Evolutionary conservation across 2,888 invertebrate genomes (phyloP), one percentile per base, ranked within the genome.

Genomic region (Meloe dianella): DNA sequence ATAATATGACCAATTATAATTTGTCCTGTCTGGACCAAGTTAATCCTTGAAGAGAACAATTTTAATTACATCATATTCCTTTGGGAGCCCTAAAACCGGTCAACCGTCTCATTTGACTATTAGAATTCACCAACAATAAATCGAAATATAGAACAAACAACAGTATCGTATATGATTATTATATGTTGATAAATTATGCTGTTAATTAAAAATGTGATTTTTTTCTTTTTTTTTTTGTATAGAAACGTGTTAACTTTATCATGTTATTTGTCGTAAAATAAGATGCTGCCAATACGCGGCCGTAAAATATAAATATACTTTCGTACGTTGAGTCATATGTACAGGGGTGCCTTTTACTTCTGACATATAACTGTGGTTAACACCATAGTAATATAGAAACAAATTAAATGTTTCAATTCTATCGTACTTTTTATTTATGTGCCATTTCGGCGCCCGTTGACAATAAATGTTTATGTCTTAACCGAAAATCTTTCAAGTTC

Each of bases 31-130:
- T 80, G 73, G 76, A 12, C 24, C 54, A 20, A 77, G 76, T 78
- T 80, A 81, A 82, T 80, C 80, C 80, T 80, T 78, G 77, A 78
- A 77, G 80, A 80, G 81, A 80, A 77, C 80, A 79, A 78, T 81
- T 81, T 81, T 82, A 82, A 82, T 81, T 82, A 82, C 81, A 78
- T 74, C n/a, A 78, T 77, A 79, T 79, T 79, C 81, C 80, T 79
- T 68, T 71, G 69, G 78, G 82, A 77, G 77, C 74, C 69, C 75
- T 79, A 77, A 80, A 77, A 75, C 77, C 75, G 76, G 73, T 74
- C 71, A 77, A 76, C 73, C 67, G 67, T 59, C 69, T 65, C 73
- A 69, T 24, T 54, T 14, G 66, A 69, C 65, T 66, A 67, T 69
- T 67, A 67, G 61, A 66, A 56, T 61, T 68, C 66, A 24, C 22